phyloP scores from a whole-genome alignment of 1,140 invertebrate species.

The Drosophila cardini region DNA sequence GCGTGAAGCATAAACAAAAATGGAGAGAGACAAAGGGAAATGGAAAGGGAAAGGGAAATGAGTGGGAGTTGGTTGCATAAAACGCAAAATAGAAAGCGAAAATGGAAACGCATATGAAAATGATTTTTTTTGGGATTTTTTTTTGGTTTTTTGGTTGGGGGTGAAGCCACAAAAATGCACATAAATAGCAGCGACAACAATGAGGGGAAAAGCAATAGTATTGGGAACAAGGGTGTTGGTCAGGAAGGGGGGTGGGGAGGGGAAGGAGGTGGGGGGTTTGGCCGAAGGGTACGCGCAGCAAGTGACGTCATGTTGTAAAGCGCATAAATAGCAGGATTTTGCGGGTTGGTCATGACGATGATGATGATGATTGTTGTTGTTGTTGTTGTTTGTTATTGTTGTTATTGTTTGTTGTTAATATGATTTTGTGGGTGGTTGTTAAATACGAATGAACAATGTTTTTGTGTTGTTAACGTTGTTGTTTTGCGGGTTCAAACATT shows the following conservation, averaged over 20 bases:
- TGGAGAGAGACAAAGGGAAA: not conserved
- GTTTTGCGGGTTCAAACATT: slow-evolving; percentile 38
- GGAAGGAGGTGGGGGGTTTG: slow-evolving; percentile 1
- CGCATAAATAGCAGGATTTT: slow-evolving; percentile 80
- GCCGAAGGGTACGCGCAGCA: slow-evolving; percentile 21
- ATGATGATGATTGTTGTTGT: slow-evolving; percentile 56
- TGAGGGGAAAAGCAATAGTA: too few species aligned
- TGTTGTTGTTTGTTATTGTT: slow-evolving; percentile 41
- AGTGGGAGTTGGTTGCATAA: slow-evolving; percentile 18
- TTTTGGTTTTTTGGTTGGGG: slow-evolving; percentile 9
- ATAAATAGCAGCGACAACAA: slow-evolving; percentile 63
- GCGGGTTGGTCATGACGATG: slow-evolving; percentile 67
- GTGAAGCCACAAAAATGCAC: slow-evolving; percentile 78
- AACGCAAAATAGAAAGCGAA: slow-evolving; percentile 61
- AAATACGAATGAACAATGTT: slow-evolving; percentile 43
- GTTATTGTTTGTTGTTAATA: slow-evolving; percentile 59
- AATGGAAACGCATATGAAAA: slow-evolving; percentile 62
- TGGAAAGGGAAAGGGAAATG: not conserved
- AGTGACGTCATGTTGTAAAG: slow-evolving; percentile 73
- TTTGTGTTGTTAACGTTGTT: slow-evolving; percentile 48
- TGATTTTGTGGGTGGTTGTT: slow-evolving; percentile 56
- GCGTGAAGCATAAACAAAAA: slow-evolving; percentile 80
- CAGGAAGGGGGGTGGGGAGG: not conserved
- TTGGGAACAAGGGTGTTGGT: not conserved
- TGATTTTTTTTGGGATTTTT: not conserved